phyloP scores from a whole-genome alignment of 2,797 vertebrate species.

The Sphaeramia orbicularis region DNA sequence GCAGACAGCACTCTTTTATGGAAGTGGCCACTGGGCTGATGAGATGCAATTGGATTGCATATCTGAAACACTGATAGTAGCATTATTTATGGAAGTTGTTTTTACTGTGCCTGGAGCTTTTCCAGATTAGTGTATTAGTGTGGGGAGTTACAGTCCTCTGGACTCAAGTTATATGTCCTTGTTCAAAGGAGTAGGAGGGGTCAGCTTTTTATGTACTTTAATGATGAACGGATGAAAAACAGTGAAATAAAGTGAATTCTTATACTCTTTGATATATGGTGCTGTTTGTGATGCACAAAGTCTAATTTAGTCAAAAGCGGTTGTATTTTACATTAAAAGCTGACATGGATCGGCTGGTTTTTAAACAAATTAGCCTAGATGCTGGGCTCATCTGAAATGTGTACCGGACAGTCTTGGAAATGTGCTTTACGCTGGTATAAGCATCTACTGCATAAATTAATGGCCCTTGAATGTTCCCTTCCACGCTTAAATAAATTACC shows the following conservation, averaged over 20 bases:
- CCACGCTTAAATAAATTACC: constrained; percentile 56
- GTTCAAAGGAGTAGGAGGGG: constrained; percentile 61
- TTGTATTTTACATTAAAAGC: constrained; percentile 76
- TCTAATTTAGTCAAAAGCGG: constrained; percentile 75
- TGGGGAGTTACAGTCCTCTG: constrained; percentile 73
- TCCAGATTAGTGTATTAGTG: constrained; percentile 70
- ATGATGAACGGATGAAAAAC: constrained; percentile 66
- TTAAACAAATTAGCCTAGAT: constrained; percentile 68
- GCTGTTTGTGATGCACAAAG: constrained; percentile 64
- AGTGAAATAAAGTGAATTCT: constrained; percentile 62
- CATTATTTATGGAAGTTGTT: constrained; percentile 76
- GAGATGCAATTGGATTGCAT: constrained; percentile 81
- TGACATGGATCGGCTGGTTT: constrained; percentile 72
- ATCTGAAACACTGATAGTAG: constrained; percentile 75
- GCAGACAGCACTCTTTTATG: constrained; percentile 63
- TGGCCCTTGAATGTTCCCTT: constrained; percentile 53
- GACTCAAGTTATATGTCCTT: constrained; percentile 69
- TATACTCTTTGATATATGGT: constrained; percentile 61
- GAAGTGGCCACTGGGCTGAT: constrained; percentile 71
- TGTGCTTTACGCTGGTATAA: constrained; percentile 63
- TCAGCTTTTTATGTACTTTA: constrained; percentile 77
- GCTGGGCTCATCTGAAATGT: constrained; percentile 62
- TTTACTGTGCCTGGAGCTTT: constrained; percentile 74
- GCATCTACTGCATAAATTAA: constrained; percentile 67
- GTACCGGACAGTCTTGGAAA: constrained; percentile 61